Percentiles rank a stretch among this genome's conserved stretches.
phyloP scores from a whole-genome alignment of 2,113 vertebrate species.

The Meleagris gallopavo region DNA sequence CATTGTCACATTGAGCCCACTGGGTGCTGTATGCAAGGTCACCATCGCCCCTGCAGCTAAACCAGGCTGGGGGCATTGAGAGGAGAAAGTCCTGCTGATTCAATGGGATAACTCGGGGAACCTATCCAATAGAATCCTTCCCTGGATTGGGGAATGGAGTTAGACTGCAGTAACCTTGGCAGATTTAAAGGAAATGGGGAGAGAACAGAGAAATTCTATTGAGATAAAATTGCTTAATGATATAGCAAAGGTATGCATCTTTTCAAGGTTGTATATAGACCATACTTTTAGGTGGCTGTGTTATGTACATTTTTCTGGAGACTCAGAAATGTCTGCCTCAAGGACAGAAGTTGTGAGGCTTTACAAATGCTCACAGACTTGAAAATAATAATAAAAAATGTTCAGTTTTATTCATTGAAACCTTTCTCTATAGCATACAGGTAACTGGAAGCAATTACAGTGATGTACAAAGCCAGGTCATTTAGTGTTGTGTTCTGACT shows the following conservation, averaged over 20 bases:
- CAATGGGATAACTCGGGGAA: accelerated
- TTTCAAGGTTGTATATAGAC: neutral
- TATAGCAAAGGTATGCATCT: neutral
- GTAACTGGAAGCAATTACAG: neutral
- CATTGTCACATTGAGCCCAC: neutral
- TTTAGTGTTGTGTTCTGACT: neutral
- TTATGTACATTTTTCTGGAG: no score
- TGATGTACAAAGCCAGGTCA: neutral
- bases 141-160: neutral
- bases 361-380: neutral
- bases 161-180: neutral
- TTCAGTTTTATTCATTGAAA: neutral
- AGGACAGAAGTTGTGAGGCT: neutral
- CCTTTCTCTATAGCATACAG: neutral
- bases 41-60: neutral
- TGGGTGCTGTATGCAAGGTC: accelerated
- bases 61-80: neutral
- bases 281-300: neutral
- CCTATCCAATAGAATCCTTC: neutral
- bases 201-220: neutral
- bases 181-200: neutral
- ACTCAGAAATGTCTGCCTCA: neutral
- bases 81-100: neutral
- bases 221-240: neutral
- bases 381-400: neutral